Base-by-base conservation (phyloP, 2,113 vertebrate genomes). In the Madoqua kirkii region DNA sequence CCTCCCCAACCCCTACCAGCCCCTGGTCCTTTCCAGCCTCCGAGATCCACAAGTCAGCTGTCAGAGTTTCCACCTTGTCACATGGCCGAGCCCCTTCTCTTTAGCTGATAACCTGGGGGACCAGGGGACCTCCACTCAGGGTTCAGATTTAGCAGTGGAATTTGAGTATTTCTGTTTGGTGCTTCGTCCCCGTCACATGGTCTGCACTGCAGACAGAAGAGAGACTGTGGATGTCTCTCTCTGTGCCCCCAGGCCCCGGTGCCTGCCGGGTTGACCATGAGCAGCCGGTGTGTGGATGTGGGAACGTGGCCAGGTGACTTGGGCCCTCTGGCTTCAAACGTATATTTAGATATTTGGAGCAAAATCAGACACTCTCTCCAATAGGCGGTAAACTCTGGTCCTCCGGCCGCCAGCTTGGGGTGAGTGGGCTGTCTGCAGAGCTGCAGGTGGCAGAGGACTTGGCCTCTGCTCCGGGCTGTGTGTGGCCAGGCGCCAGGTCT, bases 171-270 rank as follows among this genome's bases (percentile, higher is more conserved):
- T 48, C 4, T 40, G 36, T 45, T 19, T 50, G 31, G 13, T 45
- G 19, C 19, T 11, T 40, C 0, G 0, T 79, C 19, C 13, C 43
- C 0, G 2, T 64, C n/a, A 23, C 23, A 21, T 31, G 7, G 7
- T 60, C 78, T 60, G 6, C 9, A 2, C 10, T 2, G 43, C 40
- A 85, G 29, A 7, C 33, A 94, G 48, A 14, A 15, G 29, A 9
- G 12, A 9, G 3, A 17, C 86, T 84, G 19, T 1, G 14, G 67
- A 36, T 1, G 25, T 9, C 59, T 25, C 43, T 14, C 52, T 89
- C 55, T 45, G 36, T 31, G 55, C 36, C 59, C 57, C 40, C 3
- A 31, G 71, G 19, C 13, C 14, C 17, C 4, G 0, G 25, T 3
- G 9, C 8, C 15, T 2, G 8, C 11, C 1, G 27, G 10, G 21